Percentiles rank a stretch among this genome's conserved stretches.
phyloP scores from a whole-genome alignment of 2,888 invertebrate genomes.

The Drosophila lutescens region DNA sequence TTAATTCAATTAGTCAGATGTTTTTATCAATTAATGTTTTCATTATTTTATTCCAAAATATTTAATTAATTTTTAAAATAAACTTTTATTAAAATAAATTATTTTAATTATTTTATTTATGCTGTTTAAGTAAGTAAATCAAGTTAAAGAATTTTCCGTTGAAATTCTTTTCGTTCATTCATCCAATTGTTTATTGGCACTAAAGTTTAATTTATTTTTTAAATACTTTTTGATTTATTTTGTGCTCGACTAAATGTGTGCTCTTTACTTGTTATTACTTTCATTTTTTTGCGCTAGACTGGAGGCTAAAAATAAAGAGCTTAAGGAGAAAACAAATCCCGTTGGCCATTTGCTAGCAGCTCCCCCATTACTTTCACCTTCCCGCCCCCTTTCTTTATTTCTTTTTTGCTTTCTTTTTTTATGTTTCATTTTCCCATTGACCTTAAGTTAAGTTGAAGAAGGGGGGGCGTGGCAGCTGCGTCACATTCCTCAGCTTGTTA shows the following conservation, averaged over 20 bases:
- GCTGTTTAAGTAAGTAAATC: too few species aligned
- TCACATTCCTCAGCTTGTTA: slow-evolving; percentile 46
- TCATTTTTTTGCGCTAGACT: not conserved
- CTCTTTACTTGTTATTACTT: slow-evolving; percentile 11
- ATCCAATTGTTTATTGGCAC: too few species aligned
- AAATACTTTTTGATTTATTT: not conserved
- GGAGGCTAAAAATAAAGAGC: slow-evolving; percentile 35
- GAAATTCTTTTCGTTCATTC: too few species aligned
- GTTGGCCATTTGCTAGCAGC: slow-evolving; percentile 14
- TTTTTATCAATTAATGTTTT: too few species aligned
- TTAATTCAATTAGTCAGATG: too few species aligned
- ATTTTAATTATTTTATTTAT: too few species aligned
- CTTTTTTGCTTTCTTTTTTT: not conserved
- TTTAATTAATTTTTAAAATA: too few species aligned
- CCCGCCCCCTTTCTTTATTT: too few species aligned
- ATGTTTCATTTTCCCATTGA: not conserved
- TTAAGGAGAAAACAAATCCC: slow-evolving; percentile 29
- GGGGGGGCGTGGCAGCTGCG: slow-evolving; percentile 18
- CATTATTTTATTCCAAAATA: too few species aligned
- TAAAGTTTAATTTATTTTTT: not conserved
- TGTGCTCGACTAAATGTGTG: not conserved
- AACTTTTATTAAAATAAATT: too few species aligned
- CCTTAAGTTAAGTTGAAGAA: slow-evolving; percentile 17
- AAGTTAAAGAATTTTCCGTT: too few species aligned
- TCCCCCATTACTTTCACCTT: not conserved